Evolutionary conservation across 2,797 vertebrate species (phyloP), one percentile per base, ranked within the genome.

Genomic region (Kryptopterus vitreolus): DNA sequence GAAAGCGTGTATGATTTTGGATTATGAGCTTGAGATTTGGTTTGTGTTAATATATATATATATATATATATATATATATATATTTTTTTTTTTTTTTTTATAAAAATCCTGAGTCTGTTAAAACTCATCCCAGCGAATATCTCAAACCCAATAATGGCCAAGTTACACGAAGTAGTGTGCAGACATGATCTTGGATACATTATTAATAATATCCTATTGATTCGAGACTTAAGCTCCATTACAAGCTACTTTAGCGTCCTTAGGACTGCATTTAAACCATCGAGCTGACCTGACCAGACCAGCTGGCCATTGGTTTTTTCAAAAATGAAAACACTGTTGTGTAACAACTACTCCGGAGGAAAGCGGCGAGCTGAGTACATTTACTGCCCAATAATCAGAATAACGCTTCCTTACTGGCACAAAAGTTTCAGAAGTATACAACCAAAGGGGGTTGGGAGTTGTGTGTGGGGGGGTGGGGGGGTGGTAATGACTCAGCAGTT

Each of bases 141-240:
- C 53, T 72, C 69, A 72, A 53, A 59, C 2, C 26, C 15, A 59
- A 74, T 74, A 59, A 38, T 43, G 53, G 4, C 12, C 65, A 16
- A 22, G 46, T 61, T 16, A 22, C 31, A 43, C 18, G 29, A 53
- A 38, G 57, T 53, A 63, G 22, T 0, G 8, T 46, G 62, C 22
- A 12, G 68, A 52, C 20, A 58, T n/a, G n/a, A 63, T 55, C 18
- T 63, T 0, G 35, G 33, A 31, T 68, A 43, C 29, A 80, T 74
- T 72, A 62, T 50, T 72, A 31, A 61, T 38, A 53, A 68, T 26
- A 43, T 65, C 43, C 16, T 55, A 55, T 76, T 9, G 74, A 76
- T 62, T 52, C 24, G 43, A 43, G 65, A 31, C 29, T 22, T 38
- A 58, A 46, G 48, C 31, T 58, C 63, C 63, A 57, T 78, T 70